Evolutionary conservation across 2,888 invertebrate species (phyloP).

Genomic region (Scaptomyza polygonia): DNA sequence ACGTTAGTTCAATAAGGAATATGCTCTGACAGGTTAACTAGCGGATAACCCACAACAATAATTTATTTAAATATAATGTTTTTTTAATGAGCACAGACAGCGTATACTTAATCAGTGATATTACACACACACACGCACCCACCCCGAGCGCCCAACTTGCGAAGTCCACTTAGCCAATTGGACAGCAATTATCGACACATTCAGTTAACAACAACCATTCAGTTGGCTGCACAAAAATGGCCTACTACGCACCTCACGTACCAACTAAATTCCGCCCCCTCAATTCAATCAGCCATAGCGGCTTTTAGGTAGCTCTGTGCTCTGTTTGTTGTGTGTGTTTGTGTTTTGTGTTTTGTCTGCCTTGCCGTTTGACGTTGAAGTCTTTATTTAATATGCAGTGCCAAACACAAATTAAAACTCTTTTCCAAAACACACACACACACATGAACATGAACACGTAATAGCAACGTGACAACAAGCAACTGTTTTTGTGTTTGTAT

Average conservation of each 20-base stretch:
- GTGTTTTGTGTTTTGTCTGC: background rate
- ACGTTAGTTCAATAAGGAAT: constrained; percentile 4
- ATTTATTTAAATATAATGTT: constrained; percentile 45
- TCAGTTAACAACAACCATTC: constrained; percentile 20
- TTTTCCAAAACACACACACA: constrained; percentile 18
- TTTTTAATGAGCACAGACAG: constrained; percentile 44
- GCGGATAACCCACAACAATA: constrained; percentile 18
- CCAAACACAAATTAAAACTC: constrained; percentile 71
- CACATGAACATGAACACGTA: constrained; percentile 8
- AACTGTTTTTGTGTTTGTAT: constrained; percentile 54
- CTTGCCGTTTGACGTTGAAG: constrained; percentile 23
- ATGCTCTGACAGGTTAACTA: constrained; percentile 23
- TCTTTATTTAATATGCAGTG: constrained; percentile 70
- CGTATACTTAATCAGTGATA: constrained; percentile 44
- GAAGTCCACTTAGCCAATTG: constrained; percentile 33
- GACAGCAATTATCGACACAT: constrained; percentile 29
- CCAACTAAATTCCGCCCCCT: constrained; percentile 14
- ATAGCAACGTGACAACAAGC: constrained; percentile 42
- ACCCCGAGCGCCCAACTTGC: background rate
- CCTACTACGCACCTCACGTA: constrained; percentile 17
- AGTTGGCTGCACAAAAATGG: constrained; percentile 30
- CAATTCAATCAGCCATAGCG: constrained; percentile 52
- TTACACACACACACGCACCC: constrained; percentile 4
- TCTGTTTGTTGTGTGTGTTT: background rate
- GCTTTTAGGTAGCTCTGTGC: constrained; percentile 4